phyloP scores from a whole-genome alignment of 64 coral and sea anemone genomes.

The Hydrozoanthus tunicans region DNA sequence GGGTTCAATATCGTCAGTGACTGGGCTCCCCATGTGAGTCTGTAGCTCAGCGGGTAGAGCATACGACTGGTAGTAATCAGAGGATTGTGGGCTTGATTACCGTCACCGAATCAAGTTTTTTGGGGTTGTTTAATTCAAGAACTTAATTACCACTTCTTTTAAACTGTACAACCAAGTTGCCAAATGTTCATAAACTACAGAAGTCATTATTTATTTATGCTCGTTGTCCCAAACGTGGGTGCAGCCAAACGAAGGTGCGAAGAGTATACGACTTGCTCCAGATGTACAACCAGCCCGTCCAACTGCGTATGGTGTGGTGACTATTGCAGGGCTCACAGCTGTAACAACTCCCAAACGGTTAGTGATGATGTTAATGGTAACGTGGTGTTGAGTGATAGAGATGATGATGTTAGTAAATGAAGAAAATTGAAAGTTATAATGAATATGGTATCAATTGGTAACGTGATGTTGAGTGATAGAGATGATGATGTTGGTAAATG shows the following conservation, averaged over 20 bases:
- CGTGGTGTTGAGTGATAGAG: background rate
- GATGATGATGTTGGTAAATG: no score
- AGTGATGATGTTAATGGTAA: background rate
- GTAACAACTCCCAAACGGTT: background rate
- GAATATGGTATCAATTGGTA: no score
- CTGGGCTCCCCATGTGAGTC: no score
- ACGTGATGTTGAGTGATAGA: no score
- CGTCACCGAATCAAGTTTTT: no score
- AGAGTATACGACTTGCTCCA: constrained; percentile 7
- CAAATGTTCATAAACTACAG: no score
- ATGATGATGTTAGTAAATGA: background rate
- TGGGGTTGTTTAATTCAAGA: no score
- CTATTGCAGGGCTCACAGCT: background rate
- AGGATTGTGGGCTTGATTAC: no score
- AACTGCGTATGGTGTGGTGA: constrained; percentile 36
- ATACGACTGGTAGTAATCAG: no score
- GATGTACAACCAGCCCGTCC: constrained; percentile 12
- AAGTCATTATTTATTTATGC: background rate
- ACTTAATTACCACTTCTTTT: background rate
- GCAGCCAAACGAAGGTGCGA: constrained; percentile 2
- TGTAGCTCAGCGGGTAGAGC: no score
- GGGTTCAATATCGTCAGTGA: no score
- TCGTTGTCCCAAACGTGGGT: background rate
- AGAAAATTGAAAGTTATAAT: no score
- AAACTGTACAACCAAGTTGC: background rate